Evolutionary conservation across 2,888 invertebrate genomes (phyloP), one percentile per base, ranked within the genome.

Genomic region (Drosophila rubida): DNA sequence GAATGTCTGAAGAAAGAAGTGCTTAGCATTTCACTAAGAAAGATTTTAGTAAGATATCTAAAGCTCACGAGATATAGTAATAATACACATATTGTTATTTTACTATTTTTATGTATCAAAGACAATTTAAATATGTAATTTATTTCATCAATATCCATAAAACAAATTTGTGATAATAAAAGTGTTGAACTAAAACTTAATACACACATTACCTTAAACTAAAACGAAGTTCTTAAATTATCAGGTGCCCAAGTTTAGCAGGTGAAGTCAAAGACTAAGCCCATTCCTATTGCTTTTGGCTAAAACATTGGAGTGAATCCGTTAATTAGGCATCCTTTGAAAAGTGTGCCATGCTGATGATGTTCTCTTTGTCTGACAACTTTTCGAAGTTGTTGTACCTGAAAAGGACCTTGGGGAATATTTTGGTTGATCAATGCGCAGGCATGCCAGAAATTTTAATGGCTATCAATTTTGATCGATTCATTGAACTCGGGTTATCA

Each of bases 401-500:
- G 62, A 23, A 13, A 3, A 6, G 19, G 68, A 75, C 75, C 75
- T 71, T 75, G 64, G 42, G 7, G 11, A 50, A 30, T 51, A 62
- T 54, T 59, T 32, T 19, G 50, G 35, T 39, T 64, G 66, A 64
- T 58, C 58, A 69, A 51, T 53, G 74, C 57, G 62, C 63, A 57
- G 57, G 68, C 68, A 75, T 73, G 79, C 70, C 70, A 70, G 51
- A 64, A 74, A 75, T 77, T 79, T 82, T 79, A 85, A 79, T 79
- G 62, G 66, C 77, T 67, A 81, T 85, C 75, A 85, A 80, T 83
- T 78, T 62, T 44, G 45, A 62, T 30, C 85, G 70, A 68, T 62
- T 64, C 79, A 87, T 75, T 83, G 87, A 83, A 74, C 85, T 76
- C 45, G 66, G 66, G 70, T 75, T 87, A 82, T 82, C 87, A 84